Evolutionary conservation across 2,113 vertebrate species (phyloP).

Genomic region (Anolis carolinensis): DNA sequence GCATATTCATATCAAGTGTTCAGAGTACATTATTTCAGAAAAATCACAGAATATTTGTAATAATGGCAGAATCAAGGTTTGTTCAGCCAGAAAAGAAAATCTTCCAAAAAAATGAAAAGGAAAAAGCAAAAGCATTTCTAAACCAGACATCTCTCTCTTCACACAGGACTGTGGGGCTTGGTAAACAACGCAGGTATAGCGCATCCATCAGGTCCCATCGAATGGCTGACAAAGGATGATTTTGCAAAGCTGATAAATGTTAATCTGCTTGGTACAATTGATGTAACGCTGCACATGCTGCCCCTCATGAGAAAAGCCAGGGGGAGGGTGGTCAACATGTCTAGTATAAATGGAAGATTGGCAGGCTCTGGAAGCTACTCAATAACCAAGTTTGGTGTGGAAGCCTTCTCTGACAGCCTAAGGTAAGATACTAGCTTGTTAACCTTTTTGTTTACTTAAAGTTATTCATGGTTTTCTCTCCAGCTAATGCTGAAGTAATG

Average conservation of each 20-base stretch:
- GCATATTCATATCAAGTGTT: too few species aligned
- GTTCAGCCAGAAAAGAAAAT: background rate
- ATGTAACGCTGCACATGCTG: slow-evolving; percentile 78
- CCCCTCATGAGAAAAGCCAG: slow-evolving; percentile 76
- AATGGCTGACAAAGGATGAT: slow-evolving; percentile 79
- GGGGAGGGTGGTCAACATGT: slow-evolving; percentile 81
- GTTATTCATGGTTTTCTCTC: background rate
- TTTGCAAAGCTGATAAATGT: slow-evolving; percentile 77
- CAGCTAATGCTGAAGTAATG: too few species aligned
- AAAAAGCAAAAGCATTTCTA: background rate
- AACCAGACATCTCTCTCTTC: rapidly evolving
- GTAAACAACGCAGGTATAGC: slow-evolving; percentile 83
- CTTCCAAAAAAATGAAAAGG: background rate
- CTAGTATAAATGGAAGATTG: slow-evolving; percentile 78
- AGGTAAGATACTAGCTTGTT: slow-evolving; percentile 65
- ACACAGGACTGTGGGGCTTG: slow-evolving; percentile 84
- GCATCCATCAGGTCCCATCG: slow-evolving; percentile 67
- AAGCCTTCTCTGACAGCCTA: slow-evolving; percentile 84
- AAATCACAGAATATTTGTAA: too few species aligned
- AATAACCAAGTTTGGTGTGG: slow-evolving; percentile 80
- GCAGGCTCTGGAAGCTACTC: slow-evolving; percentile 74
- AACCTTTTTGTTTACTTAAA: background rate
- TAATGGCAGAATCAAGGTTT: background rate
- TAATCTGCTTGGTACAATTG: slow-evolving; percentile 78
- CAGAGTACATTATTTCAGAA: too few species aligned